Percentiles rank a stretch among this genome's conserved stretches.
These are phyloP conservation scores for Sebastes alutus DNA, from an alignment of 2,797 vertebrate species.

Conservation along the genomic window DNA sequence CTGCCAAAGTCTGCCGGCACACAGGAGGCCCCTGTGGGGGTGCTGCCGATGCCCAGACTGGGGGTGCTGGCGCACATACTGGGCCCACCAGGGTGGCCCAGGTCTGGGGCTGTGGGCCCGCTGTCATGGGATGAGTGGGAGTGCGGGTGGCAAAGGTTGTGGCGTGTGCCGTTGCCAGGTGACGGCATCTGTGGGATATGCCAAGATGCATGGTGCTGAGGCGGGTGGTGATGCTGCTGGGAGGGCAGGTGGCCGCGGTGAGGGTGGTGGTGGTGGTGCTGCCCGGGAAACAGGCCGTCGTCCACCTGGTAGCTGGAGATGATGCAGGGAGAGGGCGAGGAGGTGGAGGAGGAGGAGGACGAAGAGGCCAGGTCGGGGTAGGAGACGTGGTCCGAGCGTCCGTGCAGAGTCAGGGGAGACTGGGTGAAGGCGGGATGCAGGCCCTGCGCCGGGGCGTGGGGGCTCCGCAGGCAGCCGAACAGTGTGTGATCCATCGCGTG, in stretches of 20 bases:
- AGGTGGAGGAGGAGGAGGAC: constrained; percentile 88
- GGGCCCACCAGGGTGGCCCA: constrained; percentile 88
- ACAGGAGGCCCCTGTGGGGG: constrained; percentile 91
- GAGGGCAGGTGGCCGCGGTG: constrained; percentile 79
- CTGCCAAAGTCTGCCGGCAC: constrained; percentile 93
- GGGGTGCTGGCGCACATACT: constrained; percentile 92
- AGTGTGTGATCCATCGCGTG: constrained; percentile 97
- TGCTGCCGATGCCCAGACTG: constrained; percentile 87
- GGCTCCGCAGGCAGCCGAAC: constrained; percentile 97
- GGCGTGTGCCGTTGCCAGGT: constrained; percentile 81
- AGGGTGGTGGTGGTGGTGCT: constrained; percentile 82
- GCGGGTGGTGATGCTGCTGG: constrained; percentile 88
- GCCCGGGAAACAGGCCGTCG: constrained; percentile 91
- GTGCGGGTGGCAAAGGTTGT: constrained; percentile 91
- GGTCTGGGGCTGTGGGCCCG: constrained; percentile 80
- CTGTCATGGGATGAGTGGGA: constrained; percentile 72
- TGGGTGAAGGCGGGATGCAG: constrained; percentile 94
- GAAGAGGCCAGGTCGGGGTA: constrained; percentile 92
- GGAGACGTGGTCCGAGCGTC: constrained; percentile 96
- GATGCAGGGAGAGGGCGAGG: constrained; percentile 91
- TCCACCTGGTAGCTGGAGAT: constrained; percentile 93
- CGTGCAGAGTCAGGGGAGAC: constrained; percentile 93
- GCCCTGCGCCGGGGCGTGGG: constrained; percentile 92
- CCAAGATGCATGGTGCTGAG: constrained; percentile 91
- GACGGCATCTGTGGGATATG: constrained; percentile 95